phyloP scores from a whole-genome alignment of 1,140 invertebrate genomes.

The Cheumatopsyche charites region DNA sequence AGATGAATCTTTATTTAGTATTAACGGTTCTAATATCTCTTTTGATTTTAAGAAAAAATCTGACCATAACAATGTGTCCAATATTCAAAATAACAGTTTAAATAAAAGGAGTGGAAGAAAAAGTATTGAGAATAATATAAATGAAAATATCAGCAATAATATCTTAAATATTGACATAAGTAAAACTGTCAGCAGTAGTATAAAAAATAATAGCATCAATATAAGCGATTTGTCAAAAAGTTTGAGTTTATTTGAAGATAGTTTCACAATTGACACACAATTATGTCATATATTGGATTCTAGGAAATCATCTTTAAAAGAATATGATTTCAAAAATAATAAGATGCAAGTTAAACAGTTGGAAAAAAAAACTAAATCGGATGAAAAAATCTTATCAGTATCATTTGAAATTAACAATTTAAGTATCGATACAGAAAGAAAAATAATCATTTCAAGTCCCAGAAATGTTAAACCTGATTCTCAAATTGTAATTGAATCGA shows the following conservation, averaged over 20 bases:
- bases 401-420: constrained; percentile 48
- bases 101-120: too few relatives aligned
- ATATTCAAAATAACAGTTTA: too few relatives aligned
- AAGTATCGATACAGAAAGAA: too few relatives aligned
- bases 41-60: neutral
- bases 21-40: neutral
- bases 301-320: neutral
- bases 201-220: constrained; percentile 38
- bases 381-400: constrained; percentile 55
- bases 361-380: constrained; percentile 50
- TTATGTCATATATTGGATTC: constrained; percentile 51
- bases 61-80: too few relatives aligned
- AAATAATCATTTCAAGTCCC: too few relatives aligned
- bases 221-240: constrained; percentile 50
- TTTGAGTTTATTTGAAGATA: constrained; percentile 63
- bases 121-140: too few relatives aligned
- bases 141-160: too few relatives aligned
- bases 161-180: too few relatives aligned
- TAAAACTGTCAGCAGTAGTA: neutral
- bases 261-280: constrained; percentile 53
- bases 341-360: constrained; percentile 16
- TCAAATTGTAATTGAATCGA: constrained; percentile 7
- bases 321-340: constrained; percentile 22
- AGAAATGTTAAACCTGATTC: neutral
- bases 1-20: neutral